A percentile compares a stretch with the other conserved stretches of the same genome.
Conservation (phyloP, 2,888 invertebrate species). For the Hypsopygia costalis region DNA sequence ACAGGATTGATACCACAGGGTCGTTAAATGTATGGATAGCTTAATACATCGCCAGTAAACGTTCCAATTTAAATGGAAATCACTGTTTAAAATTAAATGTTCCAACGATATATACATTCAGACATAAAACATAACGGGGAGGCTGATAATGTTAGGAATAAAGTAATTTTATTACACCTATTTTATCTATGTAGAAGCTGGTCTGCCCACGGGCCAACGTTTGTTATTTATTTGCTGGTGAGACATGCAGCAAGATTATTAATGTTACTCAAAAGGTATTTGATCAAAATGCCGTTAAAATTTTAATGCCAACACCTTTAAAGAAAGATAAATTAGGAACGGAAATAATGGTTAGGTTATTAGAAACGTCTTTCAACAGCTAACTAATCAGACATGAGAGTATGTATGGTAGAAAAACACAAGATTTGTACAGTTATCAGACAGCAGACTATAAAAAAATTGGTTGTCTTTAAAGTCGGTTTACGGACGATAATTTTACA, state of each 20-base stretch:
- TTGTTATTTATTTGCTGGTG: background rate
- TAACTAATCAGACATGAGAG: too few relatives aligned
- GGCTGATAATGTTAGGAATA: slow-evolving; percentile 9
- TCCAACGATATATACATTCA: slow-evolving; percentile 9
- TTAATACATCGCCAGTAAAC: slow-evolving; percentile 17
- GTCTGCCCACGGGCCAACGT: background rate
- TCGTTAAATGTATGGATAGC: slow-evolving; percentile 12
- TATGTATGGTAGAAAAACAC: too few relatives aligned
- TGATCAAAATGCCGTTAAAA: too few relatives aligned
- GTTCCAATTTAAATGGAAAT: slow-evolving; percentile 40
- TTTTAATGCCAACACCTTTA: background rate
- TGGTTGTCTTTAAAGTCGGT: too few relatives aligned
- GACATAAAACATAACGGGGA: slow-evolving; percentile 17
- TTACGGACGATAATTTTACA: too few relatives aligned
- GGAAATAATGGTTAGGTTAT: too few relatives aligned
- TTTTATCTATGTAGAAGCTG: slow-evolving; percentile 8
- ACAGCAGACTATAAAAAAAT: too few relatives aligned
- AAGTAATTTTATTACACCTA: slow-evolving; percentile 15
- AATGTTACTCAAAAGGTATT: background rate
- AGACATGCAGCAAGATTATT: background rate
- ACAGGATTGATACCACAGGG: slow-evolving; percentile 15
- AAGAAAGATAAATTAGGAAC: background rate
- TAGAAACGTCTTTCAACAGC: too few relatives aligned
- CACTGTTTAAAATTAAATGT: slow-evolving; percentile 15
- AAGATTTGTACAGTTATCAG: too few relatives aligned